Percentiles rank a stretch among this genome's conserved stretches.
phyloP scores from a whole-genome alignment of 2,797 vertebrate genomes.

The Dipus sagitta region DNA sequence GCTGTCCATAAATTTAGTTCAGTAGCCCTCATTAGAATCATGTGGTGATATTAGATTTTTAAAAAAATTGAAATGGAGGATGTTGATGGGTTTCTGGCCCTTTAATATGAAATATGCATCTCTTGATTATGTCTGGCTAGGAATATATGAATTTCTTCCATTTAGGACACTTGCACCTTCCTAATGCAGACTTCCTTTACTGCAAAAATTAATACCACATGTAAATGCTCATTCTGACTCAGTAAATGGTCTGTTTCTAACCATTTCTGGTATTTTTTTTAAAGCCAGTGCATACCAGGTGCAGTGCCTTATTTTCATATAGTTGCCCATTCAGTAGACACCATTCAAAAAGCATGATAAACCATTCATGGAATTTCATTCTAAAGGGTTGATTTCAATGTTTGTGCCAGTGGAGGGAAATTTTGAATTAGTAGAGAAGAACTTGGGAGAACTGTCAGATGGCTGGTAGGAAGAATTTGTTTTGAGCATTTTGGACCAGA shows the following conservation, averaged over 20 bases:
- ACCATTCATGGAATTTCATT: conserved; percentile 71
- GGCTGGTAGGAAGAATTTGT: conserved; percentile 56
- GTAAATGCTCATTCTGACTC: background rate
- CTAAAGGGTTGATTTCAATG: conserved; percentile 43
- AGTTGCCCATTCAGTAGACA: conserved; percentile 44
- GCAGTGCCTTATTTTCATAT: background rate
- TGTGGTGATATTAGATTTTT: background rate
- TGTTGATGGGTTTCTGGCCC: background rate
- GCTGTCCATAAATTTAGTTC: background rate
- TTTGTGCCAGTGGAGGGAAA: conserved; percentile 43
- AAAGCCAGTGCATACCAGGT: conserved; percentile 36
- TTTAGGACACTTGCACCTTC: background rate
- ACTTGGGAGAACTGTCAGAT: conserved; percentile 62
- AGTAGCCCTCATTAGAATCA: background rate
- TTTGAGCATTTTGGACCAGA: conserved; percentile 62
- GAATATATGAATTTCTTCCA: background rate
- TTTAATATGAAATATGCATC: conserved; percentile 27
- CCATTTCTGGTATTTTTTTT: conserved; percentile 42
- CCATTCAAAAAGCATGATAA: conserved; percentile 43
- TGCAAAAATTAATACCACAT: conserved; percentile 44
- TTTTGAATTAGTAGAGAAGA: conserved; percentile 64
- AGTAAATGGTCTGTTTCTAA: conserved; percentile 9
- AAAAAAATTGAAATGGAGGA: background rate
- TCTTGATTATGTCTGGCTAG: background rate
- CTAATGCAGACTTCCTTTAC: background rate